Conservation (phyloP, 2,797 vertebrate genomes). For the Pseudopleuronectes americanus region DNA sequence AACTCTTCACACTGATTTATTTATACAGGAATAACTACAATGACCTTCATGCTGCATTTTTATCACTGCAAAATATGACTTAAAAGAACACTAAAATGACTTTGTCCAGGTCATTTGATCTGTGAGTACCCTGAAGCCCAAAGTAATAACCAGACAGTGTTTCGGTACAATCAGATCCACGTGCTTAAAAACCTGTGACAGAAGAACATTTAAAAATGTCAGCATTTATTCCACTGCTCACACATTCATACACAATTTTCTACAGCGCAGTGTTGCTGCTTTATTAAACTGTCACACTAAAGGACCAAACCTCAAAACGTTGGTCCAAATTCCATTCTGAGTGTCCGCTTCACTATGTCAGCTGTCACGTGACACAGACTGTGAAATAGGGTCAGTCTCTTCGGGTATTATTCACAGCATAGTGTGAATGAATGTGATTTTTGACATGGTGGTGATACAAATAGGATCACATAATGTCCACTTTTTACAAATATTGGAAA, state of each 20-base stretch:
- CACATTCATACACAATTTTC: neutral
- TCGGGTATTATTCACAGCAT: conserved; percentile 13
- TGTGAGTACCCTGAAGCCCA: neutral
- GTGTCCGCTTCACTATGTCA: conserved; percentile 6
- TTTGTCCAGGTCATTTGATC: neutral
- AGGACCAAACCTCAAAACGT: conserved; percentile 14
- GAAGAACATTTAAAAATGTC: neutral
- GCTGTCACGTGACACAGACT: conserved; percentile 7
- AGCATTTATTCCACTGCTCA: neutral
- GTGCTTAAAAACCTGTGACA: neutral
- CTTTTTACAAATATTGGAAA: neutral
- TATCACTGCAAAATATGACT: too few relatives aligned
- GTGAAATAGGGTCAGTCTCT: conserved; percentile 13
- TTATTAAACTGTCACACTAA: conserved; percentile 10
- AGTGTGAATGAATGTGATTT: conserved; percentile 23
- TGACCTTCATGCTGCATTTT: neutral
- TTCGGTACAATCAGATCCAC: neutral
- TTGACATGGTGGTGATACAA: neutral
- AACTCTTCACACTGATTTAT: too few relatives aligned
- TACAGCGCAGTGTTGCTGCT: neutral
- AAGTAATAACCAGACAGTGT: neutral
- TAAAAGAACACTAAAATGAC: too few relatives aligned
- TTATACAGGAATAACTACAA: neutral
- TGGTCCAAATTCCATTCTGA: conserved; percentile 32
- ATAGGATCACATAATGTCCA: neutral